Evolutionary conservation across 2,888 invertebrate genomes (phyloP).

Genomic region (Caenorhabditis uteleia): DNA sequence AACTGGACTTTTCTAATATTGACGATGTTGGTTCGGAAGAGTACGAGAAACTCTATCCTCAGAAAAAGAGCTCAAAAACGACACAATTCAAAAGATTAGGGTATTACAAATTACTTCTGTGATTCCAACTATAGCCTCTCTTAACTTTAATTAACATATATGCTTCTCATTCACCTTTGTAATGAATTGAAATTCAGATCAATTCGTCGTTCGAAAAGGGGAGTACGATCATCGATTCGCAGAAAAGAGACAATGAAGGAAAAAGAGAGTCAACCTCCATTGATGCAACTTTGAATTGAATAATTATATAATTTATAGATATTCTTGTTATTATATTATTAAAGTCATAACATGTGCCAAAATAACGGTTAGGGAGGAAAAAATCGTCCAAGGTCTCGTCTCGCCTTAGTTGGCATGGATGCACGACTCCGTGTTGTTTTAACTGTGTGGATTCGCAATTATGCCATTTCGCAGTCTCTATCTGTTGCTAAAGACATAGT

Average conservation of each 20-base stretch:
- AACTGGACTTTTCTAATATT: conserved; percentile 10
- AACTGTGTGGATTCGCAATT: too few relatives aligned
- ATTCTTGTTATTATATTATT: not conserved
- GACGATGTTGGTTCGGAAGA: conserved; percentile 11
- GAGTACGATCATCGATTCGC: conserved; percentile 42
- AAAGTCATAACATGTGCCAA: not conserved
- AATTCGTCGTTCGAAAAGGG: conserved; percentile 46
- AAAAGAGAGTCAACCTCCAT: conserved; percentile 18
- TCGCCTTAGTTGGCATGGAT: too few relatives aligned
- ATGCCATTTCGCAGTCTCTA: too few relatives aligned
- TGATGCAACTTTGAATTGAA: conserved; percentile 40
- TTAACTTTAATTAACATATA: not conserved
- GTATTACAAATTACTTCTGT: conserved; percentile 8
- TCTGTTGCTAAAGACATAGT: too few relatives aligned
- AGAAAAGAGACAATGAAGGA: conserved; percentile 27
- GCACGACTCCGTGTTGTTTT: too few relatives aligned
- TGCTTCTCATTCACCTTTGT: not conserved
- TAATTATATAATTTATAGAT: not conserved
- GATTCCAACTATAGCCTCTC: not conserved
- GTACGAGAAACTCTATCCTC: conserved; percentile 23
- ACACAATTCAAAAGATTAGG: conserved; percentile 17
- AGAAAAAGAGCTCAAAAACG: conserved; percentile 10
- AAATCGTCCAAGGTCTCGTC: too few relatives aligned
- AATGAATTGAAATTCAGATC: conserved; percentile 28
- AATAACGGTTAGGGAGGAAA: too few relatives aligned